These are phyloP conservation scores for Trilocha varians DNA, from an alignment of 2,888 invertebrate species.

Conservation along the genomic window DNA sequence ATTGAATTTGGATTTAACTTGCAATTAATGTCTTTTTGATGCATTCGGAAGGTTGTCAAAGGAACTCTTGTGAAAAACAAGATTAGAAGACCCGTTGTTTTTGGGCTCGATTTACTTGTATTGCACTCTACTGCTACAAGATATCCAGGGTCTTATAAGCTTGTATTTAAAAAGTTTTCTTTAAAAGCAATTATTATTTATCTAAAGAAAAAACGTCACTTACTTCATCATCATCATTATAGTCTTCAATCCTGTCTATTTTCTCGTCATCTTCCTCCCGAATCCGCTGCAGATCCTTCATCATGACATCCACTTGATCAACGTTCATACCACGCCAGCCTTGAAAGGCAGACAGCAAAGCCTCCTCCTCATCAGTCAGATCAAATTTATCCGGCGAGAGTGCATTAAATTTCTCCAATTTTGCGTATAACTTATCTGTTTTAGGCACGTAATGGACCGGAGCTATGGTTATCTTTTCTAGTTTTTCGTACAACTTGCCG, in stretches of 20 bases:
- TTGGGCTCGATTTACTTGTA: too few relatives aligned
- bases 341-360: constrained; percentile 47
- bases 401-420: constrained; percentile 46
- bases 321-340: constrained; percentile 41
- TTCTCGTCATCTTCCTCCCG: constrained; percentile 29
- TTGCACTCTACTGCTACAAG: too few relatives aligned
- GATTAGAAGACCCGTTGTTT: too few relatives aligned
- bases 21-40: too few relatives aligned
- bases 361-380: constrained; percentile 49
- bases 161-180: too few relatives aligned
- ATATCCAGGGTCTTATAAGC: too few relatives aligned
- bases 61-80: too few relatives aligned
- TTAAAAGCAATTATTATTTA: too few relatives aligned
- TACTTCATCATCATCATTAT: constrained; percentile 51
- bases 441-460: constrained; percentile 16
- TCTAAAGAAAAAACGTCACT: too few relatives aligned
- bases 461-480: constrained; percentile 40
- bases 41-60: too few relatives aligned
- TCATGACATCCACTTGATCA: constrained; percentile 43
- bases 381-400: constrained; percentile 32
- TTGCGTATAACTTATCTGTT: constrained; percentile 38
- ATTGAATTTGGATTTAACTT: too few relatives aligned
- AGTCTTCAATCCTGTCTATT: constrained; percentile 31
- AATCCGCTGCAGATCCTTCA: constrained; percentile 45
- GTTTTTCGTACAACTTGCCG: constrained; percentile 45